Base-by-base conservation (phyloP, 2,888 invertebrate genomes). In the Orthosia incerta region DNA sequence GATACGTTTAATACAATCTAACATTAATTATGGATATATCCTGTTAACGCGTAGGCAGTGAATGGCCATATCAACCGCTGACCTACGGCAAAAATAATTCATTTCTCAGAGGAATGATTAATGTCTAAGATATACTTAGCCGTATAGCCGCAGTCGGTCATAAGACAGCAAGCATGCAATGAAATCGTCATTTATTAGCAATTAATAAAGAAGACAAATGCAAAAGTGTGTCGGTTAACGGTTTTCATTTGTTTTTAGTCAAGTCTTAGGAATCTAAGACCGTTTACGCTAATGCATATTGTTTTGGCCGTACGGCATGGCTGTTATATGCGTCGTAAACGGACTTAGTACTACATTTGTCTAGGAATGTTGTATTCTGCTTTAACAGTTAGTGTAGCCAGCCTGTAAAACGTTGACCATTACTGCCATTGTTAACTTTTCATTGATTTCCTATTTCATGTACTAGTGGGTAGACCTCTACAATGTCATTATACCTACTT, bases 21-120 rank as follows among this genome's bases (percentile, higher is more conserved):
- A 73, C 60, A 73, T 79, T 80, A 59, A 80, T 66, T 73, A 80
- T 73, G 80, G 31, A 69, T 73, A 79, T 55, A 83, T 74, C 65
- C 66, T 67, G 55, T 70, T 61, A 74, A 66, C 48, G 68, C 59
- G 74, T 83, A 51, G 66, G 64, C 46, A 51, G 69, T 70, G 59
- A 84, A 80, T 80, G 31, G 74, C 45, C 60, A 59, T 83, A 83
- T 83, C 83, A 79, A 60, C 62, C n/a, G 79, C 67, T 74, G 55
- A 83, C 84, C 80, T 60, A 66, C 65, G 68, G 84, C 83, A 69
- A 80, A 79, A 84, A 70, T 84, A 74, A 81, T 81, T 74, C 46
- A 80, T 75, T 80, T 71, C 74, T 68, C 15, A 39, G 60, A 62
- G 57, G 16, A 80, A 70, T 81, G 80, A 81, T 81, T 84, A 75